Evolutionary conservation across 2,888 invertebrate genomes (phyloP).

Genomic region (Chymomyza caudatula): DNA sequence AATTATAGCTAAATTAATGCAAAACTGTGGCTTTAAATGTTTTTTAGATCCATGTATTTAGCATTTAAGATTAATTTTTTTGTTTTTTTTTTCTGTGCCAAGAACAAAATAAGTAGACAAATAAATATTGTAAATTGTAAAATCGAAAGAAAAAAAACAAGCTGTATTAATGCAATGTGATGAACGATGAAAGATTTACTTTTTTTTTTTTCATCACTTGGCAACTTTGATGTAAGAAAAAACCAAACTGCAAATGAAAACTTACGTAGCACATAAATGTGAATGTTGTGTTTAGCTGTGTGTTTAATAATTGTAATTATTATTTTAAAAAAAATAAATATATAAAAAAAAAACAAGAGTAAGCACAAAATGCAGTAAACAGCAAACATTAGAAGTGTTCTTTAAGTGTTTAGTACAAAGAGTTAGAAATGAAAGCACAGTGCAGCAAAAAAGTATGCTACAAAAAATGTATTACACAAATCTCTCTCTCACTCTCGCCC

Average conservation of each 20-base stretch:
- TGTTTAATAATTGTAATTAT: too few relatives aligned
- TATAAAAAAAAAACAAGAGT: neutral
- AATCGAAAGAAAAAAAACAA: neutral
- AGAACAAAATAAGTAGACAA: neutral
- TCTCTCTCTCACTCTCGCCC: neutral
- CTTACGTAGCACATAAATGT: too few relatives aligned
- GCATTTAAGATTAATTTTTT: neutral
- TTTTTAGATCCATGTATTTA: constrained; percentile 15
- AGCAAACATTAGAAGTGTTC: neutral
- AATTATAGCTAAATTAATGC: constrained; percentile 28
- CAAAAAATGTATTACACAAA: constrained; percentile 9
- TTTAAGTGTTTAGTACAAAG: neutral
- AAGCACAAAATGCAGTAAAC: neutral
- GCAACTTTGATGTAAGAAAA: too few relatives aligned
- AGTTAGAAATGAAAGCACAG: constrained; percentile 24
- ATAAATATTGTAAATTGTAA: constrained; percentile 5
- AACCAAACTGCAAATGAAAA: neutral
- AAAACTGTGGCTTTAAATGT: constrained; percentile 59
- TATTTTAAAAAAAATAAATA: too few relatives aligned
- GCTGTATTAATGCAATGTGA: neutral
- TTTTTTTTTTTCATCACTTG: neutral
- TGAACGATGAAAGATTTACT: neutral
- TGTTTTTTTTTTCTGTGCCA: neutral
- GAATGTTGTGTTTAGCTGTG: too few relatives aligned
- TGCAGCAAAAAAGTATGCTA: constrained; percentile 31